These are phyloP conservation scores for Himantopus leucocephalus DNA, from an alignment of 2,113 vertebrate genomes.

Conservation along the genomic window DNA sequence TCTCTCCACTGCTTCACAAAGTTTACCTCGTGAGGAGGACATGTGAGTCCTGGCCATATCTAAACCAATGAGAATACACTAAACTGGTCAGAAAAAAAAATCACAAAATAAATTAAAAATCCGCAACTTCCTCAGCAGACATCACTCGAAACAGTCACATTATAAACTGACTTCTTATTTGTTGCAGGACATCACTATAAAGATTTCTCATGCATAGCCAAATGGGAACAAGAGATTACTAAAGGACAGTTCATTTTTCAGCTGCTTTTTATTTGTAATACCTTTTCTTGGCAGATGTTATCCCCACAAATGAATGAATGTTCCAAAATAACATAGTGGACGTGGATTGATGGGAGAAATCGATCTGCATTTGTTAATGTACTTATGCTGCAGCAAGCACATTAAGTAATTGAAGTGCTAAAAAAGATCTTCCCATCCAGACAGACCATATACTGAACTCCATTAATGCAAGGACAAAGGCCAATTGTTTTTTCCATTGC, in stretches of 20 bases:
- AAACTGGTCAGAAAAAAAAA: neutral
- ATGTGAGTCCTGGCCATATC: neutral
- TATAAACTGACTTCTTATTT: neutral
- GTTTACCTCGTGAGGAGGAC: neutral
- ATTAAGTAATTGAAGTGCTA: constrained; percentile 59
- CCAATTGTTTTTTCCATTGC: neutral
- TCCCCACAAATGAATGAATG: constrained; percentile 43
- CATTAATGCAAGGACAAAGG: constrained; percentile 8
- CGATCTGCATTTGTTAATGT: constrained; percentile 49
- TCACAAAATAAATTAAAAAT: neutral
- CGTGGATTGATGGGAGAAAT: constrained; percentile 24
- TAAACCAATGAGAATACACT: neutral
- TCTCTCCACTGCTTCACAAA: neutral
- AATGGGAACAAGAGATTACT: constrained; percentile 6
- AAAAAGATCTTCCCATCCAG: constrained; percentile 11
- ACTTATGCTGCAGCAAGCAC: neutral
- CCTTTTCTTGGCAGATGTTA: constrained; percentile 49
- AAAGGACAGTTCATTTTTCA: constrained; percentile 42
- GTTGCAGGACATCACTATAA: neutral
- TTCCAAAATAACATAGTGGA: constrained; percentile 11
- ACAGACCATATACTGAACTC: neutral
- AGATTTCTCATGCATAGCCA: neutral
- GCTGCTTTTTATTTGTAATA: constrained; percentile 42
- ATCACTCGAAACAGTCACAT: neutral
- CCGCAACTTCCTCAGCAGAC: neutral